Percentiles rank a stretch among this genome's conserved stretches.
Conservation (phyloP, 2,113 vertebrate species). For the Pangasianodon hypophthalmus region DNA sequence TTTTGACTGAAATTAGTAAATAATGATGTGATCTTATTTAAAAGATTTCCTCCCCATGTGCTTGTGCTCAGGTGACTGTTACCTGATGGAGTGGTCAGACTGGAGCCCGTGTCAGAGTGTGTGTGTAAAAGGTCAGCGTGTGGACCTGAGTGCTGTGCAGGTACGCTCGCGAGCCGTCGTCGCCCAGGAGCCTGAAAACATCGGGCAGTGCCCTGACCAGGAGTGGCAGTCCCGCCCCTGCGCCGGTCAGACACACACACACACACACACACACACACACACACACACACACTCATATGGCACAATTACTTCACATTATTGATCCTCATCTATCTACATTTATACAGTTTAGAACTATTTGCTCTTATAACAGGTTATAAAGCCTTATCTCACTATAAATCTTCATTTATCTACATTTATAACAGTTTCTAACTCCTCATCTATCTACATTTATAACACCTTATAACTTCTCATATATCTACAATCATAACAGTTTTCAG, state of each 20-base stretch:
- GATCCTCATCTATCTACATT: neutral
- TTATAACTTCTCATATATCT: neutral
- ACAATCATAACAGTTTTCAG: neutral
- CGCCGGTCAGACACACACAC: constrained; percentile 74
- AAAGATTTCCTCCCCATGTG: neutral
- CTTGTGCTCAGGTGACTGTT: constrained; percentile 87
- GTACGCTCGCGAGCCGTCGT: constrained; percentile 89
- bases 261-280: constrained; percentile 18
- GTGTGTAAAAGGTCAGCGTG: constrained; percentile 86
- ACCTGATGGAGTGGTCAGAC: constrained; percentile 93
- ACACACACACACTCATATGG: neutral
- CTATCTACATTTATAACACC: neutral
- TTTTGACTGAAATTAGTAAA: neutral
- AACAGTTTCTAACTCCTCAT: neutral
- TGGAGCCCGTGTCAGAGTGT: constrained; percentile 92
- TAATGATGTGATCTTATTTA: neutral
- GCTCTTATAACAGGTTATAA: neutral
- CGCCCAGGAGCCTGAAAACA: constrained; percentile 91
- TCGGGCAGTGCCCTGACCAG: constrained; percentile 91
- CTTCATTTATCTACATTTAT: neutral
- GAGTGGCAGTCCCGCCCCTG: constrained; percentile 87
- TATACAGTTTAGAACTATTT: neutral
- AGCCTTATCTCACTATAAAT: neutral
- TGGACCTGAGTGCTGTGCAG: constrained; percentile 87
- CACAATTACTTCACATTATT: neutral